Evolutionary conservation across 2,797 vertebrate species (phyloP).

Genomic region (Ctenopoma multispine): DNA sequence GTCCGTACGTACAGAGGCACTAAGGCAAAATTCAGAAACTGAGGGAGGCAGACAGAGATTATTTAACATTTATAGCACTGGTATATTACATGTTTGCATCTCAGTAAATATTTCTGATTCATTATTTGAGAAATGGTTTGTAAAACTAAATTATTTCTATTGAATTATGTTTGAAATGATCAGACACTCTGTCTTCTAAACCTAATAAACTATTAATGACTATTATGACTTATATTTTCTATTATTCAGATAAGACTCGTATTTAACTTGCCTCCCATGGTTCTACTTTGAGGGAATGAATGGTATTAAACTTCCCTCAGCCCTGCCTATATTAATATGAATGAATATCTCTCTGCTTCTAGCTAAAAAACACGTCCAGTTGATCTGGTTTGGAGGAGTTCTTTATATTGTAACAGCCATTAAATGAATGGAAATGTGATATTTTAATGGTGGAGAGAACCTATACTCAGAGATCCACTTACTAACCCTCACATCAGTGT

Average conservation of each 20-base stretch:
- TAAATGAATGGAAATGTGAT: neutral
- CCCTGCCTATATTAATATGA: too few relatives aligned
- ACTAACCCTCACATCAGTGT: neutral
- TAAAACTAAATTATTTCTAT: neutral
- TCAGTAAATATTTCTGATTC: neutral
- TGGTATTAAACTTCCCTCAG: too few relatives aligned
- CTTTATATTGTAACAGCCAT: neutral
- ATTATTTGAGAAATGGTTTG: neutral
- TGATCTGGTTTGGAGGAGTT: neutral
- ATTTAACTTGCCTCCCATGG: neutral
- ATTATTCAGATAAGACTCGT: neutral
- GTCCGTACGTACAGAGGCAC: constrained; percentile 89
- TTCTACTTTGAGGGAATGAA: too few relatives aligned
- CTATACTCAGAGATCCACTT: neutral
- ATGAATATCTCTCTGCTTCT: too few relatives aligned
- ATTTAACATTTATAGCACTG: neutral
- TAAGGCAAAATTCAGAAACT: constrained; percentile 92
- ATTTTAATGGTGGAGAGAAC: neutral
- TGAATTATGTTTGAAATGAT: neutral
- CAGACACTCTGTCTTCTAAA: neutral
- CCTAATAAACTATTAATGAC: too few relatives aligned
- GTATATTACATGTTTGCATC: neutral
- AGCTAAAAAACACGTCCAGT: too few relatives aligned
- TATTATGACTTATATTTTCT: too few relatives aligned
- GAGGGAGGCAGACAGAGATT: constrained; percentile 48